phyloP scores from a whole-genome alignment of 2,888 invertebrate genomes.

The Meliscaeva auricollis region DNA sequence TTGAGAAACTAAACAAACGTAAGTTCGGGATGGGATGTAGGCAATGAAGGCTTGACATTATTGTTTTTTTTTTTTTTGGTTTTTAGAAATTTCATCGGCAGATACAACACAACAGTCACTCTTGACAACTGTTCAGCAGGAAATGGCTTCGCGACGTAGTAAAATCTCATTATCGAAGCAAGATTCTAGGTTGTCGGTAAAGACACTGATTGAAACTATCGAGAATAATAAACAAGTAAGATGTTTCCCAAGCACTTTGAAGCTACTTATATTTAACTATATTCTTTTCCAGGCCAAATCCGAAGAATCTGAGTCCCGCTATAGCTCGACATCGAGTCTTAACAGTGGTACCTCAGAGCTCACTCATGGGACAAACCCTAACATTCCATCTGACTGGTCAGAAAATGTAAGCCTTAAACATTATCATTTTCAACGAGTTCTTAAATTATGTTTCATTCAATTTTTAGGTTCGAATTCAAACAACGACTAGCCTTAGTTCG shows the following conservation, averaged over 20 bases:
- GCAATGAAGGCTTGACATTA: not conserved
- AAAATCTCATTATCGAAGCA: conserved; percentile 85
- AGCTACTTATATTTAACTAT: not conserved
- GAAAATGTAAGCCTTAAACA: conserved; percentile 80
- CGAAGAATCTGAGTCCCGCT: conserved; percentile 86
- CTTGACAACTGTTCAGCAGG: conserved; percentile 85
- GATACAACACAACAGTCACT: conserved; percentile 85
- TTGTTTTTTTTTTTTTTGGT: not conserved
- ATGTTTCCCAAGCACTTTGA: conserved; percentile 79
- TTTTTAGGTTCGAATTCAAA: conserved; percentile 79
- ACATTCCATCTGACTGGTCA: conserved; percentile 81
- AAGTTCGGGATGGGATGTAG: conserved; percentile 65
- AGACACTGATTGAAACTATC: conserved; percentile 95
- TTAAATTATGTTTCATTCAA: not conserved
- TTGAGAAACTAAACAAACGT: conserved; percentile 89
- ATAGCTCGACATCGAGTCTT: conserved; percentile 88
- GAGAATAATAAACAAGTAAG: conserved; percentile 92
- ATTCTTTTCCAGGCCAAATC: conserved; percentile 81
- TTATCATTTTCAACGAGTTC: not conserved
- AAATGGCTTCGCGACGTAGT: conserved; percentile 86
- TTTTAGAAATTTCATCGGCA: conserved; percentile 63
- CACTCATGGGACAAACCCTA: conserved; percentile 75
- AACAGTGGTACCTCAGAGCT: conserved; percentile 86
- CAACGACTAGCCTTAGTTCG: conserved; percentile 43
- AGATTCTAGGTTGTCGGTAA: conserved; percentile 94